Evolutionary conservation across 1,140 invertebrate genomes (phyloP).

Genomic region (Trissolcus basalis): DNA sequence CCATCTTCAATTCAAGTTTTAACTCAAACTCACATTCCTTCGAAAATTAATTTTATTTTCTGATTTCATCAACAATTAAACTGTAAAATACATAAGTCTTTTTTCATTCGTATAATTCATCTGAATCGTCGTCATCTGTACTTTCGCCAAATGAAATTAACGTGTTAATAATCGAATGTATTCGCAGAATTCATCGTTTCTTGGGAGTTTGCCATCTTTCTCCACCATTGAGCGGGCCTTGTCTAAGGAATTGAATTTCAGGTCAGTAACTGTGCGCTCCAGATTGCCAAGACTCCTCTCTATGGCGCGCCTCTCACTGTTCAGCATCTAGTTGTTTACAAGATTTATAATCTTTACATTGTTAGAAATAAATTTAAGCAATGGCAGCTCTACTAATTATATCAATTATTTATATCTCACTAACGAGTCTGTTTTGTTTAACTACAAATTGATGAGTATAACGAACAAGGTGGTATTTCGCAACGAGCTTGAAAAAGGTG

Average conservation of each 20-base stretch:
- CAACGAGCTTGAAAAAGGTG: not conserved
- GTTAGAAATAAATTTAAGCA: not conserved
- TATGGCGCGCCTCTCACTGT: conserved; percentile 65
- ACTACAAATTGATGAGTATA: too few relatives aligned
- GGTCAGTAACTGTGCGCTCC: conserved; percentile 57
- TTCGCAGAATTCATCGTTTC: conserved; percentile 60
- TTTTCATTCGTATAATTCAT: too few relatives aligned
- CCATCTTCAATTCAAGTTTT: too few relatives aligned
- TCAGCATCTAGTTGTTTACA: conserved; percentile 61
- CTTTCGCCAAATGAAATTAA: not conserved
- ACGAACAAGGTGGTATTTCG: too few relatives aligned
- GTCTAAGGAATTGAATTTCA: conserved; percentile 60
- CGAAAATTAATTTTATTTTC: too few relatives aligned
- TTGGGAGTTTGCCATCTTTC: conserved; percentile 55
- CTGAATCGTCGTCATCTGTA: too few relatives aligned
- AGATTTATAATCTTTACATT: conserved; percentile 30
- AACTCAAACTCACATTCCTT: too few relatives aligned
- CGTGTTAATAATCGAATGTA: conserved; percentile 53
- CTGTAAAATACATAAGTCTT: too few relatives aligned
- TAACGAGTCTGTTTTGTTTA: too few relatives aligned
- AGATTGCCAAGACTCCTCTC: conserved; percentile 63
- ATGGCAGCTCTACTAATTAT: too few relatives aligned
- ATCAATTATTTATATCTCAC: too few relatives aligned
- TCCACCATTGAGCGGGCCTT: conserved; percentile 57
- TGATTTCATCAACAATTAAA: too few relatives aligned